These are phyloP conservation scores for Tetrapedia diversipes DNA, from an alignment of 2,888 invertebrate species.

Conservation along the genomic window DNA sequence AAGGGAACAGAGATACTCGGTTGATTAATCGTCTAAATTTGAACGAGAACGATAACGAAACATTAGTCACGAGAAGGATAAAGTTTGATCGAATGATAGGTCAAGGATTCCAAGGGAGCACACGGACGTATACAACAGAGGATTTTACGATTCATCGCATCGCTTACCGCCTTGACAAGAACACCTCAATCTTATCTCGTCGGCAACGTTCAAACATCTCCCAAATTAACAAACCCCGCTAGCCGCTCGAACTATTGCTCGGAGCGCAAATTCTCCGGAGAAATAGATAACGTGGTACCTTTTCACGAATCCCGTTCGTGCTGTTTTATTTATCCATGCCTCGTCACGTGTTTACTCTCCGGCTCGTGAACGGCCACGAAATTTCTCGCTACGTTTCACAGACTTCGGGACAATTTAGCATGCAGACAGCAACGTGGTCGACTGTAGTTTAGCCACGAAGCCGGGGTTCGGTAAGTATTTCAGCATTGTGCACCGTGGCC, in stretches of 20 bases:
- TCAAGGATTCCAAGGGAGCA: conserved; percentile 5
- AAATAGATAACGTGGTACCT: too few relatives aligned
- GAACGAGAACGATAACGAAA: conserved; percentile 6
- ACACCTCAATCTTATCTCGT: not conserved
- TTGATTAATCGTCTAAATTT: conserved; percentile 13
- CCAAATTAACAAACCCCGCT: not conserved
- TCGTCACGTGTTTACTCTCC: not conserved
- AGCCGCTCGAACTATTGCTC: not conserved
- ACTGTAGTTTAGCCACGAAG: not conserved
- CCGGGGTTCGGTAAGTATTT: conserved; percentile 60
- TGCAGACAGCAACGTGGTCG: conserved; percentile 9
- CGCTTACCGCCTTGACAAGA: not conserved
- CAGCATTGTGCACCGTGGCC: conserved; percentile 18
- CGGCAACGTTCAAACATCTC: not conserved
- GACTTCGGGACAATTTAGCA: conserved; percentile 19
- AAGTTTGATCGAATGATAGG: conserved; percentile 1
- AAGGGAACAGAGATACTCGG: not conserved
- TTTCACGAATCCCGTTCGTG: not conserved
- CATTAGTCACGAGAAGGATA: conserved; percentile 4
- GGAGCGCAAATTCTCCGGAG: not conserved
- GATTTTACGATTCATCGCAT: not conserved
- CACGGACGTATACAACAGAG: not conserved
- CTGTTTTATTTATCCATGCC: not conserved
- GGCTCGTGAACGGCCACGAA: not conserved
- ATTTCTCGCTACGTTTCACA: not conserved